phyloP scores from a whole-genome alignment of 2,888 invertebrate genomes.

The Scotopteryx bipunctaria region DNA sequence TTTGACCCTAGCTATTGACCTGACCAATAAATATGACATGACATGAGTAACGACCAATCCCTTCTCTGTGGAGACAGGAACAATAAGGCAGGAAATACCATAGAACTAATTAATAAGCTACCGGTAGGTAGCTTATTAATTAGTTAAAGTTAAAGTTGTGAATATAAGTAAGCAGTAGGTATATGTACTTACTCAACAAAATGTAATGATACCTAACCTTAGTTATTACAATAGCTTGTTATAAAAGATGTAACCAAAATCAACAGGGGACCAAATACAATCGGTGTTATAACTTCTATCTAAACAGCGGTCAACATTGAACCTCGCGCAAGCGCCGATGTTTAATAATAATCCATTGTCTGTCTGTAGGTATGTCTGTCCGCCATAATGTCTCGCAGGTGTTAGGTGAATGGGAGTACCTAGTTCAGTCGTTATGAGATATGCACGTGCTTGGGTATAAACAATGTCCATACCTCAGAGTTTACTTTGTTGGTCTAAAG shows the following conservation, averaged over 20 bases:
- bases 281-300: slow-evolving; percentile 27
- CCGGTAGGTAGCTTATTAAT: no score
- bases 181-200: no score
- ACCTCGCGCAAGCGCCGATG: slow-evolving; percentile 12
- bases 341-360: slow-evolving; percentile 39
- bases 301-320: slow-evolving; percentile 26
- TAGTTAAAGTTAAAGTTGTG: no score
- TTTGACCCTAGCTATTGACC: no score
- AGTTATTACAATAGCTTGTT: slow-evolving; percentile 7
- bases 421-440: neutral
- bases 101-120: no score
- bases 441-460: slow-evolving; percentile 12
- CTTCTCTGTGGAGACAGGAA: no score
- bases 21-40: no score
- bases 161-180: no score
- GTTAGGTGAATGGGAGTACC: neutral
- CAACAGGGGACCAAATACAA: slow-evolving; percentile 31
- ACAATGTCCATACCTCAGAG: neutral
- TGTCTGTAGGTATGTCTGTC: slow-evolving; percentile 24
- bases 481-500: neutral
- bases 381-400: slow-evolving; percentile 8
- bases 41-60: no score
- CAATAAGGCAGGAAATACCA: no score
- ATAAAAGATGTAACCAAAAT: slow-evolving; percentile 16
- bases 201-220: no score